A percentile compares a stretch with the other conserved stretches of the same genome.
These are phyloP conservation scores for Takifugu rubripes DNA, from an alignment of 2,797 vertebrate species.

Conservation along the genomic window DNA sequence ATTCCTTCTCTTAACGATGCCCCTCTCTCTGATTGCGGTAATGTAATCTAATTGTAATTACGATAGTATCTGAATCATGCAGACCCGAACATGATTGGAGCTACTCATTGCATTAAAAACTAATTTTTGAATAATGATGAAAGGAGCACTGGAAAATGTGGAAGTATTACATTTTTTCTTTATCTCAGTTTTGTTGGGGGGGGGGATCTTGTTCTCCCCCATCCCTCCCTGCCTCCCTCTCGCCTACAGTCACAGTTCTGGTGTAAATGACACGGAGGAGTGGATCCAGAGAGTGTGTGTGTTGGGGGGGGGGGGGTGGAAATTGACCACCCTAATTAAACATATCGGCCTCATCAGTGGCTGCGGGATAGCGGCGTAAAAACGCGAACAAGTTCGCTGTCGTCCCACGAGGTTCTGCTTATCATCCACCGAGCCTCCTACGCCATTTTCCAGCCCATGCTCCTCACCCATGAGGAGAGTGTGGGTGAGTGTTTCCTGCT, in stretches of 20 bases:
- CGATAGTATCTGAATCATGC: constrained; percentile 99
- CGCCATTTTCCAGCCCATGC: constrained; percentile 19
- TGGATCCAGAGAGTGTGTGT: constrained; percentile 44
- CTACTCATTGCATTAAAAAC: constrained; percentile 99
- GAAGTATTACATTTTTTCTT: constrained; percentile 97
- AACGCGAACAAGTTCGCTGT: constrained; percentile 50
- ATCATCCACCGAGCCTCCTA: constrained; percentile 50
- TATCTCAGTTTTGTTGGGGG: constrained; percentile 87
- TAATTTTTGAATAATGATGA: constrained; percentile 99
- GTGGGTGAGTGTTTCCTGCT: constrained; percentile 8
- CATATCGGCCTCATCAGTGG: constrained; percentile 68
- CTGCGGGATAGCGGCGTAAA: constrained; percentile 47
- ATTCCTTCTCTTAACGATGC: constrained; percentile 99
- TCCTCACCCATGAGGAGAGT: constrained; percentile 32
- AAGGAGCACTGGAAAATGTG: constrained; percentile 99
- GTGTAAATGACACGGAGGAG: constrained; percentile 61
- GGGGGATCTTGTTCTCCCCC: constrained; percentile 55
- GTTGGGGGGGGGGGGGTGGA: constrained; percentile 26
- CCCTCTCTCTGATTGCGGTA: constrained; percentile 99
- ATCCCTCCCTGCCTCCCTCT: background rate
- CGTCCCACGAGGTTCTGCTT: constrained; percentile 62
- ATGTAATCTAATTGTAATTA: constrained; percentile 99
- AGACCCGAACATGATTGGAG: constrained; percentile 99
- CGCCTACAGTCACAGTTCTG: constrained; percentile 66
- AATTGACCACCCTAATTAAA: constrained; percentile 76